Evolutionary conservation across 2,888 invertebrate genomes (phyloP), one percentile per base, ranked within the genome.

Genomic region (Standfussiana lucernea): DNA sequence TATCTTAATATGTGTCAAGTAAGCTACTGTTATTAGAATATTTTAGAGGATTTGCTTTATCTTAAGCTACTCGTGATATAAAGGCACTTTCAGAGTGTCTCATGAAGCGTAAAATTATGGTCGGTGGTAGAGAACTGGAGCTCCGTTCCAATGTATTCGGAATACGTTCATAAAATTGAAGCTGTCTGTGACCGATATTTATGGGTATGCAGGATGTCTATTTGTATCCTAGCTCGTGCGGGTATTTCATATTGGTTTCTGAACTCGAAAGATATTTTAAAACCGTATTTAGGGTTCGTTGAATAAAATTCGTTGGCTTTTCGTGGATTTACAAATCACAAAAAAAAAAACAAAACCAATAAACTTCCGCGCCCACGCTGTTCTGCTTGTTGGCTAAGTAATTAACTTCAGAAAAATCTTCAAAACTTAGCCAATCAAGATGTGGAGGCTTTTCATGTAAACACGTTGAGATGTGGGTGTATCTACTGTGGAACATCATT

Each of bases 151-250:
- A 82, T 71, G 76, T 85, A 83, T 83, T 81, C 73, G 77, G 70
- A 82, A 81, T 81, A 81, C 85, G 85, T 80, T 81, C 77, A 85
- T 85, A 77, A 85, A 84, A 84, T 82, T 72, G 77, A 77, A 85
- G 73, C 77, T 72, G 74, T 69, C 84, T 74, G 70, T 75, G 79
- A 72, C 75, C 75, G 47, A 74, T 83, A 84, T 84, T 74, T 83
- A 86, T 79, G 86, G 72, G 64, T 76, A 59, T 75, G 75, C 68
- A 85, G 64, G 69, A 40, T 65, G 71, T 72, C 84, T 85, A 85
- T 82, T 69, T 81, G 82, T 81, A 85, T 61, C 85, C 61, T 50
- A 75, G 68, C 72, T 56, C 72, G 32, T 13, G 40, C 40, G 53
- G 24, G 24, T 67, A 61, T 72, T 80, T 75, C 35, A 75, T 67